phyloP scores from a whole-genome alignment of 1,140 invertebrate species.

The Yoshiicerus persimilis region DNA sequence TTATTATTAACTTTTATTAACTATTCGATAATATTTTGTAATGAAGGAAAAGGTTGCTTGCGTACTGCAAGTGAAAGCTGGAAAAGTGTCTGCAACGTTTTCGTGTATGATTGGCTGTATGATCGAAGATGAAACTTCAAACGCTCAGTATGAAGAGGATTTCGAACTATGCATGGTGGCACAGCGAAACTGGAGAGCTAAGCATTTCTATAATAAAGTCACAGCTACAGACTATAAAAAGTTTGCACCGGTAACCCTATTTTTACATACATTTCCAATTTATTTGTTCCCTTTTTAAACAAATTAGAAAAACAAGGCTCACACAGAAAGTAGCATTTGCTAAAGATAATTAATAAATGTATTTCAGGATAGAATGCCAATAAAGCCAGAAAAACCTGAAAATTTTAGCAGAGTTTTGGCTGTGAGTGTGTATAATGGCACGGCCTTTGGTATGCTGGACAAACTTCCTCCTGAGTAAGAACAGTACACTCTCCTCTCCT shows the following conservation, averaged over 20 bases:
- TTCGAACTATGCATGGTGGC: not conserved
- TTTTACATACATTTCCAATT: not conserved
- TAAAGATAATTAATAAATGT: too few species aligned
- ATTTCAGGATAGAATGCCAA: not conserved
- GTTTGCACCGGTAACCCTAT: not conserved
- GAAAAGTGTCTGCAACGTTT: not conserved
- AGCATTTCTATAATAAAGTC: not conserved
- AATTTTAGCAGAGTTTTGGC: not conserved
- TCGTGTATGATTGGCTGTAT: not conserved
- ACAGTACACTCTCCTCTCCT: too few species aligned
- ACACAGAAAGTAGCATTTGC: not conserved
- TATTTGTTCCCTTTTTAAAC: not conserved
- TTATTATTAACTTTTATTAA: not conserved
- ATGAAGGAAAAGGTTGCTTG: not conserved
- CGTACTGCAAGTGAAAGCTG: not conserved
- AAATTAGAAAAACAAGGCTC: not conserved
- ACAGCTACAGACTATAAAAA: not conserved
- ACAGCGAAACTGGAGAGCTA: not conserved
- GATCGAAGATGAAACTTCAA: constrained; percentile 25
- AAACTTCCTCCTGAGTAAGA: not conserved
- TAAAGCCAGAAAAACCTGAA: not conserved
- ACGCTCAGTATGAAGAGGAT: not conserved
- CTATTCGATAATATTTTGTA: not conserved
- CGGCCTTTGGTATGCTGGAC: constrained; percentile 15
- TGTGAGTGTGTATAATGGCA: not conserved